Conservation (phyloP, 2,888 invertebrate species). For the Xestobium rufovillosum region DNA sequence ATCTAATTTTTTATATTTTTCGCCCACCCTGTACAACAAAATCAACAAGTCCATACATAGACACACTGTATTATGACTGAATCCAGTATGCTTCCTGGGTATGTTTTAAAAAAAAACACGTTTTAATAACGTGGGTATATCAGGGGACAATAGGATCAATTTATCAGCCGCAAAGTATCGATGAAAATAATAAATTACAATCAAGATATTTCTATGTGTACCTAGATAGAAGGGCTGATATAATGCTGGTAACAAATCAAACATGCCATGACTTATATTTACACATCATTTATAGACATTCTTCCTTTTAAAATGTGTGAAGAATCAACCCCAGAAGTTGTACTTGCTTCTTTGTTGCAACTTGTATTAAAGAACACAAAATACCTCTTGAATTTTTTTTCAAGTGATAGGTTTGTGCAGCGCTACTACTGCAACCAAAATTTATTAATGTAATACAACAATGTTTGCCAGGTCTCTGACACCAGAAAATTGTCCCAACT, state of each 20-base stretch:
- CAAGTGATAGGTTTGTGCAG: too few relatives aligned
- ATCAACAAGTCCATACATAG: too few relatives aligned
- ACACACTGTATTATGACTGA: too few relatives aligned
- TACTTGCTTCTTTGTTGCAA: conserved; percentile 22
- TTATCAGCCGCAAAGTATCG: conserved; percentile 21
- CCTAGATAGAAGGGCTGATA: conserved; percentile 27
- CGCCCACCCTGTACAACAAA: too few relatives aligned
- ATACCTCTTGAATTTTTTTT: conserved; percentile 27
- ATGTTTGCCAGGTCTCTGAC: conserved; percentile 1
- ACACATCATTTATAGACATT: conserved; percentile 31
- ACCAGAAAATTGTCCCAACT: conserved; percentile 11
- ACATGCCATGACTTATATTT: conserved; percentile 28
- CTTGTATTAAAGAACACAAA: conserved; percentile 25
- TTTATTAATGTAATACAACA: neutral
- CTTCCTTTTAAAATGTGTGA: conserved; percentile 28
- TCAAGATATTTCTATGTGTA: conserved; percentile 26
- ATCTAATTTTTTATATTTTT: too few relatives aligned
- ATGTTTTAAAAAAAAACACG: too few relatives aligned
- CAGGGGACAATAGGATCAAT: conserved; percentile 18
- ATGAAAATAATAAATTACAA: conserved; percentile 21
- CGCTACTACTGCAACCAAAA: too few relatives aligned
- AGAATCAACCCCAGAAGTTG: conserved; percentile 30
- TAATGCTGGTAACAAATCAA: conserved; percentile 29
- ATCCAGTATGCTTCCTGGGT: too few relatives aligned
- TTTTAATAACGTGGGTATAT: too few relatives aligned